Evolutionary conservation across 37 sponge, comb jelly and placozoan species (phyloP), one percentile per base, ranked within the genome.

Genomic region (Spongilla lacustris): DNA sequence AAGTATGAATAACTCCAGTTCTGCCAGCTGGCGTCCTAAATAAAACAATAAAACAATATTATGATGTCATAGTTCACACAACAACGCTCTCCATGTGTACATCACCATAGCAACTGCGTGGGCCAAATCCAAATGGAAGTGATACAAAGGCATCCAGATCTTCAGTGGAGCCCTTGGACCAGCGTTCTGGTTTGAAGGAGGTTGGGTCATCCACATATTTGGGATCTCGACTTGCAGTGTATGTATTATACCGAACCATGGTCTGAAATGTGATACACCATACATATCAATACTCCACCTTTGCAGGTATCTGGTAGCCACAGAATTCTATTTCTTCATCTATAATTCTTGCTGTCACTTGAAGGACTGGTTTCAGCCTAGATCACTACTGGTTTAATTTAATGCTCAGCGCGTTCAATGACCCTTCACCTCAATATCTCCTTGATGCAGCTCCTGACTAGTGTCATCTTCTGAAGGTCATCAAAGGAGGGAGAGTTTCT

Each of bases 361-460:
- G n/a, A n/a, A 50, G 75, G 82, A 29, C 46, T 69, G 88, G 88
- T 74, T 81, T 75, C 76, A 87, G 21, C 69, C 85, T 85, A 69
- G 8, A 10, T 10, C 8, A 8, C 25, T n/a, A n/a, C n/a, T n/a
- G n/a, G 5, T 12, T 4, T 10, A 19, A 75, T 33, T 6, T 35
- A 28, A 33, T 8, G 8, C 5, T 23, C 9, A 24, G 4, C 17
- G 5, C 4, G 13, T 33, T 10, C 5, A 28, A 6, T 6, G 30
- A 4, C 4, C 46, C 8, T 14, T 26, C 46, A 82, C 82, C 84
- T 85, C 14, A 87, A 31, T 10, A 76, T 71, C 48, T 87, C 88
- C n/a, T 81, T 81, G 69, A 81, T 48, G 66, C 88, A 81, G 73
- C 69, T 41, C 31, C 80, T 74, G 29, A 87, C 88, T 22, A 80